phyloP scores from a whole-genome alignment of 2,113 vertebrate species.

The Siniperca knerii region DNA sequence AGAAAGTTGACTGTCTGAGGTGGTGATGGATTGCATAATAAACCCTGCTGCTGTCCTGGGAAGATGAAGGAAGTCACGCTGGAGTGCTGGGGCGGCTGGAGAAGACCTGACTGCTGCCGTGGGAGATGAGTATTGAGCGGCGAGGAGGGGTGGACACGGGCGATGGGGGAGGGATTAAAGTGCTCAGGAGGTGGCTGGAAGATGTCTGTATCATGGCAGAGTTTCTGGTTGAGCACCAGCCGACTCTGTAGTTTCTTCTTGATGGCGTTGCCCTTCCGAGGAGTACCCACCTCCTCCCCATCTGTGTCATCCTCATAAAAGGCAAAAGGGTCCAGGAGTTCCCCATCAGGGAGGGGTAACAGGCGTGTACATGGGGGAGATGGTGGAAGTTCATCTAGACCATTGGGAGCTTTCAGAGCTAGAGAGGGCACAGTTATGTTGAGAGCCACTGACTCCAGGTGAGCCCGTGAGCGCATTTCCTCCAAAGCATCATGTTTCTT shows the following conservation, averaged over 20 bases:
- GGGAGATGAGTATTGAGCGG: constrained; percentile 75
- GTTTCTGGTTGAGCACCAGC: constrained; percentile 90
- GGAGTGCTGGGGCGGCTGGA: constrained; percentile 76
- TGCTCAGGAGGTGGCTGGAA: constrained; percentile 94
- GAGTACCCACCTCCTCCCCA: constrained; percentile 87
- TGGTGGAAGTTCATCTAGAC: constrained; percentile 93
- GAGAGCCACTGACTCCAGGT: constrained; percentile 95
- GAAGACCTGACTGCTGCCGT: constrained; percentile 76
- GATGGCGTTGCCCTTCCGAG: constrained; percentile 90
- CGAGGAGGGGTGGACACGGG: constrained; percentile 75
- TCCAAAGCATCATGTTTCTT: constrained; percentile 98
- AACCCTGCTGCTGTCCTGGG: constrained; percentile 90
- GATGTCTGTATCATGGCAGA: constrained; percentile 90
- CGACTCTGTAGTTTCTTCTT: constrained; percentile 95
- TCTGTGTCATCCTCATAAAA: constrained; percentile 91
- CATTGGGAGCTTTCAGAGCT: constrained; percentile 95
- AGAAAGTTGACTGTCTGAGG: constrained; percentile 93
- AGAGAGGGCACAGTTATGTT: constrained; percentile 95
- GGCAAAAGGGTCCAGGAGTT: constrained; percentile 96
- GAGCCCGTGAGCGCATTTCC: constrained; percentile 92
- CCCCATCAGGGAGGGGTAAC: constrained; percentile 92
- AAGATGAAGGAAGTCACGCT: constrained; percentile 85
- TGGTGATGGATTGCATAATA: constrained; percentile 97
- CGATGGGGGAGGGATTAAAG: constrained; percentile 92
- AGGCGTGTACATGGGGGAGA: constrained; percentile 91